These are phyloP conservation scores for Pediacus dermestoides DNA, from an alignment of 2,888 invertebrate species.

Conservation along the genomic window DNA sequence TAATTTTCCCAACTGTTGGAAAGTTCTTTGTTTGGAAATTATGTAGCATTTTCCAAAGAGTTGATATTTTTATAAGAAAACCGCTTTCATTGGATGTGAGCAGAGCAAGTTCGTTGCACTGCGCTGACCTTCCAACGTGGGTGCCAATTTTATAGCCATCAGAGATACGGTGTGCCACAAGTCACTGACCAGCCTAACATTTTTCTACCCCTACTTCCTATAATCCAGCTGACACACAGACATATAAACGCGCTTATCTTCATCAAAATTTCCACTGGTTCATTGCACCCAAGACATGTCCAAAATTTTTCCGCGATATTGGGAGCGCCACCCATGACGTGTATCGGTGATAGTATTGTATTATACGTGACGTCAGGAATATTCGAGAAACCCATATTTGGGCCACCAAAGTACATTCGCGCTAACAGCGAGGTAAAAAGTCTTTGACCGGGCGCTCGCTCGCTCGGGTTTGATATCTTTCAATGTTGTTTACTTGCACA, in stretches of 20 bases:
- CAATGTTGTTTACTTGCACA: slow-evolving; percentile 19
- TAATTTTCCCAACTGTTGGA: too few species aligned
- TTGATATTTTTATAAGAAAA: too few species aligned
- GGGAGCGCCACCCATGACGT: background rate
- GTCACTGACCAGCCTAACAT: slow-evolving; percentile 31
- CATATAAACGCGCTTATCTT: too few species aligned
- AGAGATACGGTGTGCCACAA: slow-evolving; percentile 8
- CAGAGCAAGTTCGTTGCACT: slow-evolving; percentile 25
- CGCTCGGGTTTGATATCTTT: too few species aligned
- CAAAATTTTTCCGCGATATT: background rate
- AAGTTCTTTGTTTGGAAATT: too few species aligned
- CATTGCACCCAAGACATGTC: too few species aligned
- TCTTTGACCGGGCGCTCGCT: slow-evolving; percentile 42
- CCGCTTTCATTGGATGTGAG: too few species aligned
- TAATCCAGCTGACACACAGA: too few species aligned
- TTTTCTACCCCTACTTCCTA: slow-evolving; percentile 12
- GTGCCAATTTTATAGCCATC: slow-evolving; percentile 18
- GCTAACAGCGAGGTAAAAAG: slow-evolving; percentile 13
- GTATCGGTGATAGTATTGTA: too few species aligned
- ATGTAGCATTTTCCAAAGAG: too few species aligned
- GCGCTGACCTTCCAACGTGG: slow-evolving; percentile 26
- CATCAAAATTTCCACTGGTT: too few species aligned
- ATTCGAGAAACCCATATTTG: slow-evolving; percentile 42
- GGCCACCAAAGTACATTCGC: slow-evolving; percentile 10
- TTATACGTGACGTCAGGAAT: slow-evolving; percentile 40